Evolutionary conservation across 92 coral and sea anemone species (phyloP).

Genomic region (Plumapathes pennacea): DNA sequence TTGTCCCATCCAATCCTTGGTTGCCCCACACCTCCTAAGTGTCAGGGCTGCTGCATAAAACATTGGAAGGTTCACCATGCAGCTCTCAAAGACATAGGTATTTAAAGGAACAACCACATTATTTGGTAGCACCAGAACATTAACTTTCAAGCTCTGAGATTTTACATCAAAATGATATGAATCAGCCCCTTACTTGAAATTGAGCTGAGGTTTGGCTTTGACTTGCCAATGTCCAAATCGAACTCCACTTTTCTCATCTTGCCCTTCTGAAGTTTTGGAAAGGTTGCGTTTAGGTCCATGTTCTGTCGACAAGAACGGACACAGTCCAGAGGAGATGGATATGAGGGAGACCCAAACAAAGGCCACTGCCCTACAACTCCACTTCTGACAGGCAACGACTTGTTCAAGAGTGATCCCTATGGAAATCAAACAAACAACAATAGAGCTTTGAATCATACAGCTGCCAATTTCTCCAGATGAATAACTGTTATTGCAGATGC

Average conservation of each 20-base stretch:
- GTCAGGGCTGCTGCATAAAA: too few species aligned
- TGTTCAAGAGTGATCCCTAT: too few species aligned
- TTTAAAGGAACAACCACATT: too few species aligned
- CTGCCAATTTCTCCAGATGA: too few species aligned
- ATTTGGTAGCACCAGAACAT: not conserved
- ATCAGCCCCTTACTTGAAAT: slow-evolving; percentile 61
- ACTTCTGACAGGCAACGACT: slow-evolving; percentile 39
- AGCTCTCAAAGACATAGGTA: too few species aligned
- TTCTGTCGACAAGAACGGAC: slow-evolving; percentile 65
- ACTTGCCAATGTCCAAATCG: slow-evolving; percentile 48
- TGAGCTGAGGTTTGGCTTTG: slow-evolving; percentile 42
- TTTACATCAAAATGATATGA: too few species aligned
- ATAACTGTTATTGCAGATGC: too few species aligned
- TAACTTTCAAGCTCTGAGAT: not conserved
- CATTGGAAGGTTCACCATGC: too few species aligned
- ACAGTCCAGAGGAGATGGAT: slow-evolving; percentile 92
- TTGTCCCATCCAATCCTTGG: too few species aligned
- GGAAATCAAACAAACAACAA: too few species aligned
- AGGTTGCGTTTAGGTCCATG: slow-evolving; percentile 81
- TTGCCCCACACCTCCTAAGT: too few species aligned
- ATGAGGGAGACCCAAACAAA: slow-evolving; percentile 79
- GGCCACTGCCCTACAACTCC: slow-evolving; percentile 35
- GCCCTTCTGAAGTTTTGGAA: slow-evolving; percentile 56
- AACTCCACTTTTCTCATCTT: slow-evolving; percentile 46
- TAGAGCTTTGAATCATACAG: too few species aligned